A percentile compares a stretch with the other conserved stretches of the same genome.
These are phyloP conservation scores for Sternotherus odoratus DNA, from an alignment of 2,797 vertebrate genomes.

Conservation along the genomic window DNA sequence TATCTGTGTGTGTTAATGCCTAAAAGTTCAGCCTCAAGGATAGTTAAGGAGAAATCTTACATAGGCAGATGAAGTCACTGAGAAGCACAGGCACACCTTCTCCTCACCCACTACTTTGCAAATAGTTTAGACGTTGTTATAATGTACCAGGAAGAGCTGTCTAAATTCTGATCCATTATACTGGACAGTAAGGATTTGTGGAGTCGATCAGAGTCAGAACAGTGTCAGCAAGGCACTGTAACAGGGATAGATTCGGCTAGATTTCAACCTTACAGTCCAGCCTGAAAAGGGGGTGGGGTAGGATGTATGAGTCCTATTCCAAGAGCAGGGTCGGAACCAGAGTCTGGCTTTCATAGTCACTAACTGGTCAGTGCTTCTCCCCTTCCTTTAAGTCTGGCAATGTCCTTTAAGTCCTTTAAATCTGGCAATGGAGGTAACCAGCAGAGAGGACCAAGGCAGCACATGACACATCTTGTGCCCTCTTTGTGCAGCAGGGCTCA, in stretches of 20 bases:
- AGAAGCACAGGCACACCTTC: not conserved
- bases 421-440: not conserved
- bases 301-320: not conserved
- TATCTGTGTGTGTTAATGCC: not conserved
- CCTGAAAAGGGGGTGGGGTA: not conserved
- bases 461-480: not conserved
- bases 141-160: not conserved
- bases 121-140: not conserved
- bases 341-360: not conserved
- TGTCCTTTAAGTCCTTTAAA: too few species aligned
- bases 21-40: not conserved
- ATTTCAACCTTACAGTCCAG: not conserved
- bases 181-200: not conserved
- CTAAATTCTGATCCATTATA: not conserved
- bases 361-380: not conserved
- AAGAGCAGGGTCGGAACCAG: not conserved
- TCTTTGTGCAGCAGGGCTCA: fast-evolving
- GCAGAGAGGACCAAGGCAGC: not conserved
- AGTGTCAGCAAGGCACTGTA: not conserved
- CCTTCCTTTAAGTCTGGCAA: not conserved
- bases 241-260: not conserved
- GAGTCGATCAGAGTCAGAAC: not conserved
- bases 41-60: not conserved
- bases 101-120: not conserved
- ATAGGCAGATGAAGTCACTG: not conserved